Evolutionary conservation across 64 coral and sea anemone species (phyloP), one percentile per base, ranked within the genome.

Genomic region (Actinia equina): DNA sequence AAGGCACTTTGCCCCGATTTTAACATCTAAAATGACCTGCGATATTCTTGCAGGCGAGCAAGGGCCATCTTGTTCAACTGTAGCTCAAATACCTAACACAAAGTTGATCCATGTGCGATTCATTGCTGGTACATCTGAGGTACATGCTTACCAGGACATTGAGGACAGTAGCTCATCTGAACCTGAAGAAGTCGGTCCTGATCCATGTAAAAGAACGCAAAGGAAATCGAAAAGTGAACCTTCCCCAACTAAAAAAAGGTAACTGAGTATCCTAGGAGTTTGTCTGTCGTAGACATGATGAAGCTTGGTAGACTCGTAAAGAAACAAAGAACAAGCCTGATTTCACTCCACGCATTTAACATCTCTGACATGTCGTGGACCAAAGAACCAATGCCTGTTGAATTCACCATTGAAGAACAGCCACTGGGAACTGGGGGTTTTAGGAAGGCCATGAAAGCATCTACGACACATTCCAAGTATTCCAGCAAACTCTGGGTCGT

Each of bases 11-110:
- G n/a, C n/a, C n/a, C n/a, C n/a, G n/a, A n/a, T n/a, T n/a, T n/a
- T n/a, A n/a, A n/a, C n/a, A n/a, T n/a, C n/a, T n/a, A n/a, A n/a
- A n/a, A 44, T 88, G 83, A 19, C 44, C 15, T 89, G 89, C 80
- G 94, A 92, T 86, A 45, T 89, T 51, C 83, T 92, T 30, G 87
- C 94, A 25, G 94, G 94, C 77, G 89, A 95, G 42, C 94, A 92
- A 71, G 77, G 87, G 55, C 94, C 89, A 20, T 92, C 89, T 41
- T 92, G 94, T 74, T 76, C 77, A 57, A 71, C 94, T 5, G 4
- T 62, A 15, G 56, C 4, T 17, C 84, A 58, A 86, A 25, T 86
- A n/a, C 74, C 74, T 17, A 5, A 77, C 87, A 79, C 86, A 56
- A 91, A 88, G 82, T 18, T 90, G 5, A 87, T 88, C 61, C 82